Base-by-base conservation (phyloP, 2,888 invertebrate genomes). In the Acholoe squamosa region DNA sequence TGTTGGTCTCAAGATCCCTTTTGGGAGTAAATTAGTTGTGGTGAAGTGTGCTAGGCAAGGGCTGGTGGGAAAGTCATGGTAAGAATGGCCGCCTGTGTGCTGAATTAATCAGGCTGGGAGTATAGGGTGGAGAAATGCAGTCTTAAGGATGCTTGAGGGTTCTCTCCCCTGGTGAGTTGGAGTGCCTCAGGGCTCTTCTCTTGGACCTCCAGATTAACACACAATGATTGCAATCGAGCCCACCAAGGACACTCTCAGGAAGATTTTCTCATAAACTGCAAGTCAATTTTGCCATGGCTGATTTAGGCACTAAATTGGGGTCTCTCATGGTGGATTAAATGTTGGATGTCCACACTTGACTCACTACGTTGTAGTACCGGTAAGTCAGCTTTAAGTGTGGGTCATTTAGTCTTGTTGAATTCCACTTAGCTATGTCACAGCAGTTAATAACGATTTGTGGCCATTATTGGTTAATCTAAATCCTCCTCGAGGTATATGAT, bases 1-100 rank as follows among this genome's bases (percentile, higher is more conserved):
- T 71, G 71, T 71, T 71, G 71, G 71, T 71, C 71, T 71, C 71
- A 28, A 71, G 71, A 71, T 71, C 71, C 25, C 71, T 28, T 28
- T 71, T 71, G 71, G 28, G 31, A 28, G 71, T 25, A 71, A 71
- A 71, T 71, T 71, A 25, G 71, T 71, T 28, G 71, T 71, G 25
- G 28, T 71, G 28, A 71, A 71, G 71, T n/a, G 71, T 16, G 16
- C 67, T n/a, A 7, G n/a, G 16, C n/a, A 67, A 25, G 22, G 67
- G 67, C 71, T 71, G 71, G 71, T 71, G 71, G 71, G 71, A 71
- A 71, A 71, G 71, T 71, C 71, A 71, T 14, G 71, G 28, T 0
- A 28, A 71, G 71, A 71, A 71, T 28, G 28, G 25, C 71, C 28
- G 12, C 71, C 31, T 28, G n/a, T 71, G 25, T 71, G 71, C 28